Percentiles rank a stretch among this genome's conserved stretches.
These are phyloP conservation scores for Procavia capensis DNA, from an alignment of 2,113 vertebrate genomes.

Conservation along the genomic window DNA sequence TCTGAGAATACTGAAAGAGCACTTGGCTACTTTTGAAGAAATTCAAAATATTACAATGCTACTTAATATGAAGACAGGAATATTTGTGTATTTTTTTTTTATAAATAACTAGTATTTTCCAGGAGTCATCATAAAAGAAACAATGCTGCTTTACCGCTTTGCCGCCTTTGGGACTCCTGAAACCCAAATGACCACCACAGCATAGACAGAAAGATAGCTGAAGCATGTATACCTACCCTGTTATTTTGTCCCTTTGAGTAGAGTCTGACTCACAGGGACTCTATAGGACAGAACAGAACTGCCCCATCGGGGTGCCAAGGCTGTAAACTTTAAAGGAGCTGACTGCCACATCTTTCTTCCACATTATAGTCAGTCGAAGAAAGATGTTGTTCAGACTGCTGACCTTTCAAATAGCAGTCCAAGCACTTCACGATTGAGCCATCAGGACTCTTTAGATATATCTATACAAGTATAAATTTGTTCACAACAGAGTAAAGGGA, in stretches of 20 bases:
- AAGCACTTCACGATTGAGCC: not conserved
- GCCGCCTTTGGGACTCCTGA: not conserved
- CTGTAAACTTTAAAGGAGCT: not conserved
- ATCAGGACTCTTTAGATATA: not conserved
- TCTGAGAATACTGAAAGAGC: not conserved
- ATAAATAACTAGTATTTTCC: not conserved
- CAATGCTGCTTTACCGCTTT: not conserved
- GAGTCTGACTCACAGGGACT: not conserved
- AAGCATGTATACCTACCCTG: not conserved
- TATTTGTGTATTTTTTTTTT: not conserved
- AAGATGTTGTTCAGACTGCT: not conserved
- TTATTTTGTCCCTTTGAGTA: not conserved
- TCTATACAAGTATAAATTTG: not conserved
- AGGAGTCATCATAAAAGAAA: not conserved
- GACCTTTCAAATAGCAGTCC: not conserved
- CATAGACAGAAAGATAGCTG: not conserved
- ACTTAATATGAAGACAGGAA: not conserved
- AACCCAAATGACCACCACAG: not conserved
- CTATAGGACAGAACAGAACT: not conserved
- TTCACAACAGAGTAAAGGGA: not conserved
- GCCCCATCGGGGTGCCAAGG: not conserved
- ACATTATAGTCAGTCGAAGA: too few relatives aligned
- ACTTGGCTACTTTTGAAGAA: not conserved
- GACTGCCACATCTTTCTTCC: not conserved
- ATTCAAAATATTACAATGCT: not conserved